phyloP scores from a whole-genome alignment of 1,140 invertebrate species.

The Hestina assimilis region DNA sequence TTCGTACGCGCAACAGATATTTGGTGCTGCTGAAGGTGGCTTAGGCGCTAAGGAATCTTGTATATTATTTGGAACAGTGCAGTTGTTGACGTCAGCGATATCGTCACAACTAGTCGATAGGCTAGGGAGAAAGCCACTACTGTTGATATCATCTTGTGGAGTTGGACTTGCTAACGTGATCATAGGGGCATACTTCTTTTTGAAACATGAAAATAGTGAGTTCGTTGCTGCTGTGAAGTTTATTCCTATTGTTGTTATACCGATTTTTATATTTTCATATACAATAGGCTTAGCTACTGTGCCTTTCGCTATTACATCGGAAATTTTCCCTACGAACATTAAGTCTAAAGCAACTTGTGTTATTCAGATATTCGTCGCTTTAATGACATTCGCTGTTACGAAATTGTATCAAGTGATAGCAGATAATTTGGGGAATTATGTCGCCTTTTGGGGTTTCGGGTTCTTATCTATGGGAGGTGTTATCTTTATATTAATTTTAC shows the following conservation, averaged over 20 bases:
- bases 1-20: conserved; percentile 87
- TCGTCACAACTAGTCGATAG: conserved; percentile 85
- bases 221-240: conserved; percentile 70
- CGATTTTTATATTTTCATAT: conserved; percentile 85
- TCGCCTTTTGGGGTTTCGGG: conserved; percentile 87
- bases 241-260: conserved; percentile 83
- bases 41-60: conserved; percentile 77
- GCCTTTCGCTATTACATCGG: conserved; percentile 85
- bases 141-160: conserved; percentile 81
- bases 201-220: conserved; percentile 67
- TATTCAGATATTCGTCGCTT: conserved; percentile 75
- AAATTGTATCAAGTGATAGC: conserved; percentile 85
- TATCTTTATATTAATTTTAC: conserved; percentile 81
- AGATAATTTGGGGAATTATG: conserved; percentile 81
- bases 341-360: conserved; percentile 82
- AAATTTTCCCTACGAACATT: conserved; percentile 86
- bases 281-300: conserved; percentile 85
- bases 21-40: conserved; percentile 78
- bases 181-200: conserved; percentile 82
- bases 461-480: conserved; percentile 81
- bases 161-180: conserved; percentile 78
- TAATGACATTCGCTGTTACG: conserved; percentile 84
- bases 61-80: conserved; percentile 83
- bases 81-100: conserved; percentile 81
- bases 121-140: conserved; percentile 83